Percentiles rank a stretch among this genome's conserved stretches.
phyloP scores from a whole-genome alignment of 2,797 vertebrate species.

The Leuciscus waleckii region DNA sequence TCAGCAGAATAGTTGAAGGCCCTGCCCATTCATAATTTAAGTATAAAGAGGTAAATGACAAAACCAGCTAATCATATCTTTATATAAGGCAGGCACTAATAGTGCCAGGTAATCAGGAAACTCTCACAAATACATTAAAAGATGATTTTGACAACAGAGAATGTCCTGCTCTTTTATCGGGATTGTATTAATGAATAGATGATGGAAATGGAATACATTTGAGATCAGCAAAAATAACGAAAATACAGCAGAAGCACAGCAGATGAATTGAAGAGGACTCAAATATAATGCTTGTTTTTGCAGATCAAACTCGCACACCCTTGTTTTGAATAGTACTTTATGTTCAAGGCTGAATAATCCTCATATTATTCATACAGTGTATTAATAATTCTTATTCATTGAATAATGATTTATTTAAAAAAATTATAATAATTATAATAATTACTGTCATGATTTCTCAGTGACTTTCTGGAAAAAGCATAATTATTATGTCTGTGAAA shows the following conservation, averaged over 20 bases:
- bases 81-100: background rate
- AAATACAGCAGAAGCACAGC: background rate
- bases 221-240: background rate
- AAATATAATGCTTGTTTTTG: background rate
- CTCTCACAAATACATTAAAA: background rate
- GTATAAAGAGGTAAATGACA: conserved; percentile 10
- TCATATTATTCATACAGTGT: background rate
- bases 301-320: background rate
- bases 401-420: background rate
- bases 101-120: conserved; percentile 7
- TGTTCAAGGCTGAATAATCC: background rate
- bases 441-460: background rate
- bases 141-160: background rate
- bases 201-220: background rate
- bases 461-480: background rate
- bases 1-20: background rate
- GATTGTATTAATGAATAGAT: background rate
- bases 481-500: conserved; percentile 2
- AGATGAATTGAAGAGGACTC: background rate
- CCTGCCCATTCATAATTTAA: conserved; percentile 8
- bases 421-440: conserved; percentile 13
- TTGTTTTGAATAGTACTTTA: background rate
- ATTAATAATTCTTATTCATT: conserved; percentile 1
- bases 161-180: conserved; percentile 3
- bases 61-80: conserved; percentile 20